Evolutionary conservation across 2,113 vertebrate species (phyloP).

Genomic region (Amphiprion ocellaris): DNA sequence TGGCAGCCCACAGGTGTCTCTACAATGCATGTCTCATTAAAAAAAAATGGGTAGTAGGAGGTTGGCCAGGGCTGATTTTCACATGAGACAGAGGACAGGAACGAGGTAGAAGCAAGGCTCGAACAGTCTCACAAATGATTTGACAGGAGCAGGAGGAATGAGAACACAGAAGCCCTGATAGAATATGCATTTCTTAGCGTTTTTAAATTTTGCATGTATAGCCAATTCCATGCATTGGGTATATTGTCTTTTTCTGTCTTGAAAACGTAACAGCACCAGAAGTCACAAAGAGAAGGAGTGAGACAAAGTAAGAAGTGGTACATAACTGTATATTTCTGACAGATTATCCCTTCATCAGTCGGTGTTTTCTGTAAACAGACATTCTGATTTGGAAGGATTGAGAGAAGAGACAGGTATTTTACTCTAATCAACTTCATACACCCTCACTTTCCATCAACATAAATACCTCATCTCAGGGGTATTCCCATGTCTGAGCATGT

Average conservation of each 20-base stretch:
- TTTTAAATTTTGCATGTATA: background rate
- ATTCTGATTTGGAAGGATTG: conserved; percentile 71
- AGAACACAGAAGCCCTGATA: background rate
- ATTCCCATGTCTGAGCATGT: conserved; percentile 64
- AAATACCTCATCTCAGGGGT: conserved; percentile 62
- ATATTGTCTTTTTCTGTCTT: background rate
- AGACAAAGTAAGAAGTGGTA: conserved; percentile 37
- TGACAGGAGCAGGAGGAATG: conserved; percentile 10
- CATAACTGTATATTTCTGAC: conserved; percentile 55
- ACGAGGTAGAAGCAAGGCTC: background rate
- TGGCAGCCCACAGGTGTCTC: conserved; percentile 77
- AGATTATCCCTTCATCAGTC: conserved; percentile 71
- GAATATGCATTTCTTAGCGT: background rate
- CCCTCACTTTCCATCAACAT: conserved; percentile 64
- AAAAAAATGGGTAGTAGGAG: conserved; percentile 39
- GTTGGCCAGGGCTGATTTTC: conserved; percentile 49
- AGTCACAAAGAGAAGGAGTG: background rate
- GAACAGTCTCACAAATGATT: conserved; percentile 13
- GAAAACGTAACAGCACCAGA: conserved; percentile 8
- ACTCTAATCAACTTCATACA: conserved; percentile 64
- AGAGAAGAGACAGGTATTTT: conserved; percentile 67
- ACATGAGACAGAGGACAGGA: conserved; percentile 37
- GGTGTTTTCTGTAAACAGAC: conserved; percentile 78
- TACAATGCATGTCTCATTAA: conserved; percentile 62
- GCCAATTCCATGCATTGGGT: background rate